Base-by-base conservation (phyloP, 1,140 invertebrate genomes). In the Penaeus indicus region DNA sequence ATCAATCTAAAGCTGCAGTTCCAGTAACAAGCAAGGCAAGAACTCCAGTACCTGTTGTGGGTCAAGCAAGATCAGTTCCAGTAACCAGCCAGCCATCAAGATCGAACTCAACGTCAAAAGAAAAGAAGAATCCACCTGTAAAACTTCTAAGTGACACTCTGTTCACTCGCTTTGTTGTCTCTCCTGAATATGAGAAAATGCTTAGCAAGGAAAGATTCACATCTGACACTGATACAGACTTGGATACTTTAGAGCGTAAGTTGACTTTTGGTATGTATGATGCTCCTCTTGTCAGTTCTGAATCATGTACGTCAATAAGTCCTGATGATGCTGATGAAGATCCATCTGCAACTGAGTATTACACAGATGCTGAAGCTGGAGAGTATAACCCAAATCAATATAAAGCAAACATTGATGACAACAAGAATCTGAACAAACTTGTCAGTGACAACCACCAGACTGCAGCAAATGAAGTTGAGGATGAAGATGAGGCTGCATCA, bases 281-380 rank as follows among this genome's bases (percentile, higher is more conserved):
- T 1, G 90, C 90, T 21, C 90, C 90, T 19, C 83, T 91, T 25
- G 90, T 91, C 16, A 91, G 90, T 62, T 91, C 90, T 13, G 90
- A 91, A 83, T 91, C 90, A 27, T 90, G 80, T 82, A 88, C 89
- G 2, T 91, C 90, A 38, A 61, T 90, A 42, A 88, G 85, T 62
- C 86, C 83, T 27, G 86, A 88, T 77, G 90, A 91, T 75, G 78
- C 32, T 25, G 84, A 88, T 61, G 86, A 88, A 38, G 90, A 90
- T 63, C 79, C 87, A 27, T 80, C 90, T 1, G 90, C 87, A 22
- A 81, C 90, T 21, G 90, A 90, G 38, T 90, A 90, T 79, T 84
- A 75, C 69, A 91, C 90, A 64, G 90, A 91, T 32, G 82, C 77
- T 78, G 90, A 91, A 25, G 42, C 62, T 11, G 86, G 85, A 18